Evolutionary conservation across 2,797 vertebrate genomes (phyloP).

Genomic region (Chloroceryle amazona): DNA sequence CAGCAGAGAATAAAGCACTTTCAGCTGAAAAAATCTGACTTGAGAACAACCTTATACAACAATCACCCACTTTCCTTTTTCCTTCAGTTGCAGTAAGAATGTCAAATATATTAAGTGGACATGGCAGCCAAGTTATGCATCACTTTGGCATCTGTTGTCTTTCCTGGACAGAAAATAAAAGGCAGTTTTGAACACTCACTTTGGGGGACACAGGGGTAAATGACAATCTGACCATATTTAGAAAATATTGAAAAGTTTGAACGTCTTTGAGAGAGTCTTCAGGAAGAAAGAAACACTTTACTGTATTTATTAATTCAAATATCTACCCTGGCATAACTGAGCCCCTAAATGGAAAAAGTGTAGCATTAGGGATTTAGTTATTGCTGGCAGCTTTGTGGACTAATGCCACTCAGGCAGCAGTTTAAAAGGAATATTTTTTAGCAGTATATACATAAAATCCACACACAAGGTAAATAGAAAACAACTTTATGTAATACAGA

Average conservation of each 20-base stretch:
- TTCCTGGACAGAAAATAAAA: background rate
- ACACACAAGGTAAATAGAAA: background rate
- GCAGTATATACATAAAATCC: background rate
- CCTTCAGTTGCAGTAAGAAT: background rate
- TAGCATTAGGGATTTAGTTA: background rate
- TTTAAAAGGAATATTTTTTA: background rate
- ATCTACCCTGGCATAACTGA: background rate
- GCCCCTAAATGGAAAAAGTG: background rate
- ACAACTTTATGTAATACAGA: background rate
- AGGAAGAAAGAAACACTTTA: background rate
- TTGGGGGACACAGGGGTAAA: background rate
- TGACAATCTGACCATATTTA: background rate
- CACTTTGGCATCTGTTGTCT: background rate
- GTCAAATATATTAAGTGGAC: background rate
- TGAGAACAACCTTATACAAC: background rate
- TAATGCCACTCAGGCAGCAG: background rate
- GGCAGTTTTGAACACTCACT: background rate
- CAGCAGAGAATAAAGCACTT: background rate
- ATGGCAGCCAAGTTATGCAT: background rate
- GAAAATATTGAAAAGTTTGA: background rate
- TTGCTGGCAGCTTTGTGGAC: background rate
- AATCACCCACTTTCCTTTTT: background rate
- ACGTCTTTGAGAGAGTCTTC: background rate
- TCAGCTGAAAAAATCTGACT: background rate
- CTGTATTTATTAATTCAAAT: background rate